These are phyloP conservation scores for Anoplolepis gracilipes DNA, from an alignment of 1,140 invertebrate genomes.

Conservation along the genomic window DNA sequence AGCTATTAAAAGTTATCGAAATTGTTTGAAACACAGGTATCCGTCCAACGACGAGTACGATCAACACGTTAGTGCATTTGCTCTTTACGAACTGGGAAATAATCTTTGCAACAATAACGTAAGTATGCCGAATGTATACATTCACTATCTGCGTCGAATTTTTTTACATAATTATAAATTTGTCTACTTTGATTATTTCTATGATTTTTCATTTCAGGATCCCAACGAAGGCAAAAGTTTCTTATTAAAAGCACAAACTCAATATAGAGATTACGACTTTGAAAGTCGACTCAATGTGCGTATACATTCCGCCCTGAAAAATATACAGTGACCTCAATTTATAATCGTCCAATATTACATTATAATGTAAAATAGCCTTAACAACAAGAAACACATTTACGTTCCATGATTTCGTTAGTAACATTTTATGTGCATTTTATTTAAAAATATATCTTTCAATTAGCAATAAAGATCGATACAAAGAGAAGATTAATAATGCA, in stretches of 20 bases:
- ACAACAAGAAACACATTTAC: neutral
- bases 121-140: slow-evolving; percentile 66
- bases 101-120: slow-evolving; percentile 86
- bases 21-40: slow-evolving; percentile 84
- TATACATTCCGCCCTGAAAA: slow-evolving; percentile 87
- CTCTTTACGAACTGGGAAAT: slow-evolving; percentile 89
- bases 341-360: slow-evolving; percentile 1
- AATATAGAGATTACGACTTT: slow-evolving; percentile 90
- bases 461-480: slow-evolving; percentile 13
- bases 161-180: neutral
- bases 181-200: neutral
- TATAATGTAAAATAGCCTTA: neutral
- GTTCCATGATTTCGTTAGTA: neutral
- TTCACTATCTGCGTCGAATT: neutral
- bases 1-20: slow-evolving; percentile 85
- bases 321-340: slow-evolving; percentile 60
- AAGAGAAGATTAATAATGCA: neutral
- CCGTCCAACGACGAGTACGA: slow-evolving; percentile 84
- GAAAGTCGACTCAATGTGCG: slow-evolving; percentile 89
- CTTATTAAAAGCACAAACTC: slow-evolving; percentile 85
- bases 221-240: slow-evolving; percentile 86
- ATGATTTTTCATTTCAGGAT: slow-evolving; percentile 82
- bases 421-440: slow-evolving; percentile 12
- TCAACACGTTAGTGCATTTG: slow-evolving; percentile 89
- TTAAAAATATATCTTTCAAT: neutral